These are phyloP conservation scores for Drosophila kanekoi DNA, from an alignment of 2,888 invertebrate genomes.

Conservation along the genomic window DNA sequence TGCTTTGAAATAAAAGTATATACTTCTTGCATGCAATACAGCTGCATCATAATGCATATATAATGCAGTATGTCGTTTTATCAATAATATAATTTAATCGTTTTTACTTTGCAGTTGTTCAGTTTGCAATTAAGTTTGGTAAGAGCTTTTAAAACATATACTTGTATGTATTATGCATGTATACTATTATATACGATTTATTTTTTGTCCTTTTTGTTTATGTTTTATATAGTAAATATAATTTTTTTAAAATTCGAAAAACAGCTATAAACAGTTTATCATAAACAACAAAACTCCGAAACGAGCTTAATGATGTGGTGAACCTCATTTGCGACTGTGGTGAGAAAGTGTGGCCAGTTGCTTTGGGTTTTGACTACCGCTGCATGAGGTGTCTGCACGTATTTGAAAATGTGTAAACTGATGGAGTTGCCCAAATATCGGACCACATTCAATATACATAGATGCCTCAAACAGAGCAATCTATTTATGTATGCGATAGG, in stretches of 20 bases:
- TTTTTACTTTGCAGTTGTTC: conserved; percentile 53
- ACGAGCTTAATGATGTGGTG: conserved; percentile 69
- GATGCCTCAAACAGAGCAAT: conserved; percentile 18
- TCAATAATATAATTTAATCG: conserved; percentile 59
- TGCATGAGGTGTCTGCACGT: conserved; percentile 13
- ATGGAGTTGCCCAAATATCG: conserved; percentile 19
- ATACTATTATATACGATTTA: conserved; percentile 57
- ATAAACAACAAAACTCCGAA: conserved; percentile 78
- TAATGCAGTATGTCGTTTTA: conserved; percentile 63
- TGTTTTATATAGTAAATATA: conserved; percentile 75
- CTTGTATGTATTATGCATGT: conserved; percentile 47
- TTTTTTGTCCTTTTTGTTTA: conserved; percentile 43
- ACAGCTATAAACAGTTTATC: conserved; percentile 79
- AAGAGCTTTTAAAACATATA: conserved; percentile 76
- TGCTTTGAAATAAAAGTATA: conserved; percentile 67
- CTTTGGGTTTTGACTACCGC: conserved; percentile 17
- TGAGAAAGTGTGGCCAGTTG: conserved; percentile 29
- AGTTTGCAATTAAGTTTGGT: conserved; percentile 61
- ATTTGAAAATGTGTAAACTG: conserved; percentile 20
- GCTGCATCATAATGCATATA: conserved; percentile 58
- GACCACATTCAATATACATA: conserved; percentile 9
- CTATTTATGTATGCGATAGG: conserved; percentile 11
- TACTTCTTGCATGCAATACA: conserved; percentile 65
- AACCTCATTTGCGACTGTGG: conserved; percentile 16
- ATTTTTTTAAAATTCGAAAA: conserved; percentile 78